These are phyloP conservation scores for Agapornis canus DNA, from an alignment of 2,797 vertebrate species.

Conservation along the genomic window DNA sequence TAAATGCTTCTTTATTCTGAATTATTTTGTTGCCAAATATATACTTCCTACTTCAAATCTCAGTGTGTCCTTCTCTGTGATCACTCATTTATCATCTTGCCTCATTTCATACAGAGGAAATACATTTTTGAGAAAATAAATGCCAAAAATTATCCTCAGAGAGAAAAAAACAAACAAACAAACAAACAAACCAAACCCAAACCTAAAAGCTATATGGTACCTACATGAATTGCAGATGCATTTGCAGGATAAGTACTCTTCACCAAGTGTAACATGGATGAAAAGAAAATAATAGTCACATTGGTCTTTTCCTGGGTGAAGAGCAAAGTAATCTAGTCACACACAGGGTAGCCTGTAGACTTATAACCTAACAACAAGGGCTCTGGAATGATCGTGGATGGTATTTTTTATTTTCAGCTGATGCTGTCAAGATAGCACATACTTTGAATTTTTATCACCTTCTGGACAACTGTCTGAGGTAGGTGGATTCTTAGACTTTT, in stretches of 20 bases:
- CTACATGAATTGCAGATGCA: background rate
- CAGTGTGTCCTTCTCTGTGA: background rate
- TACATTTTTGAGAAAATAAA: background rate
- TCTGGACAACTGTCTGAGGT: background rate
- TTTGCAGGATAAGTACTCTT: background rate
- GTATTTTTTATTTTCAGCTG: background rate
- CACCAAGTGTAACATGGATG: background rate
- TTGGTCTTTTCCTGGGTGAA: background rate
- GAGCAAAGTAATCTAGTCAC: background rate
- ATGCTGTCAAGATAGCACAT: background rate
- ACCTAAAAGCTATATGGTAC: background rate
- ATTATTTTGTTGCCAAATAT: background rate
- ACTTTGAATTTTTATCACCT: background rate
- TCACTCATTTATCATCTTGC: background rate
- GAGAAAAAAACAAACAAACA: background rate
- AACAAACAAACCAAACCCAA: no score
- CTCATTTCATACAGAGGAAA: background rate
- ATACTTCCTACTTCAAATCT: background rate
- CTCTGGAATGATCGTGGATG: background rate
- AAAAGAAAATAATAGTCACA: background rate
- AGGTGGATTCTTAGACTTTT: background rate
- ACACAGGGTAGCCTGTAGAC: background rate
- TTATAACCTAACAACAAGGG: background rate
- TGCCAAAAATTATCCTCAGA: background rate
- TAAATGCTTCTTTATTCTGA: background rate